Evolutionary conservation across 2,888 invertebrate species (phyloP), one percentile per base, ranked within the genome.

Genomic region (Zaprionus lineosus): DNA sequence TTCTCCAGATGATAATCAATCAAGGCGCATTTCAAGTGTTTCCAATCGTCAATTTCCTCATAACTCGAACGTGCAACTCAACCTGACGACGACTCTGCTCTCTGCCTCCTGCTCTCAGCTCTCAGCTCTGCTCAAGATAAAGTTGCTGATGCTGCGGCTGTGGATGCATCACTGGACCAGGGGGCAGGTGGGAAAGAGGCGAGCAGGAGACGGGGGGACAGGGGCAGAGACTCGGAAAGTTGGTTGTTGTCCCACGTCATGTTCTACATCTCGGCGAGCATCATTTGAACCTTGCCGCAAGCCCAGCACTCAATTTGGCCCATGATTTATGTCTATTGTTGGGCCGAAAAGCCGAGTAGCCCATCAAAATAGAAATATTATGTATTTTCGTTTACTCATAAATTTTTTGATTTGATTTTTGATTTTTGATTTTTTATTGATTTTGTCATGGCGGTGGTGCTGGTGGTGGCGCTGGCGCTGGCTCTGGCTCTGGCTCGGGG

Each of bases 21-120:
- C 81, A 81, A 79, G 63, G 78, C 65, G 74, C 78, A 81, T 81
- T 79, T 75, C 81, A 74, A 78, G 71, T 75, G 74, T 75, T 79
- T 79, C 78, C 74, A 74, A n/a, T n/a, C n/a, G n/a, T n/a, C n/a
- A n/a, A 81, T 81, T 81, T 81, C 73, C 41, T 63, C 75, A 77
- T 81, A 73, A 81, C 58, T 69, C 55, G 39, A 40, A 48, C 33
- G 40, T 9, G 26, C 28, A 64, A 61, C 48, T 28, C 74, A 74
- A 61, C 72, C 71, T 74, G 70, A 61, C 63, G 63, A 60, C 71
- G 64, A 57, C 48, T 37, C 24, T 9, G 3, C 15, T 26, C 65
- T 41, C 51, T 66, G n/a, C n/a, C n/a, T n/a, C 72, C 71, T 74
- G 70, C 59, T 60, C 61, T 58, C 71, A 60, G 53, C 48, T 37